Evolutionary conservation across 2,888 invertebrate genomes (phyloP).

Genomic region (Troglohyphantes excavatus): DNA sequence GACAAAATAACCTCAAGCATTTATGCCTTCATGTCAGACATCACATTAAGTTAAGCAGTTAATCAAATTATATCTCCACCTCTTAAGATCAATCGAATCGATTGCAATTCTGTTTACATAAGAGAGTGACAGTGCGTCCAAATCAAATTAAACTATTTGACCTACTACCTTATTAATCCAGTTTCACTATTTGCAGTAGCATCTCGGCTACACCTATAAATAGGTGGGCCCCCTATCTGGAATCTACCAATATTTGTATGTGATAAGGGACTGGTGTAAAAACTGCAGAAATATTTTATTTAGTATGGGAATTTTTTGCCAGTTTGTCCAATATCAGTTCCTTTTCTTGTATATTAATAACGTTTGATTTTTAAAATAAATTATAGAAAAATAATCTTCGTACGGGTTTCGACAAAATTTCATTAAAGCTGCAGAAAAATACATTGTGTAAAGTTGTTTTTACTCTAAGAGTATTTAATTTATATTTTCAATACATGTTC

Average conservation of each 20-base stretch:
- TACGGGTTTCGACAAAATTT: too few species aligned
- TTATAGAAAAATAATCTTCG: too few species aligned
- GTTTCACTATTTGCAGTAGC: neutral
- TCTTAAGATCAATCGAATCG: neutral
- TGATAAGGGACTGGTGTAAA: slow-evolving; percentile 51
- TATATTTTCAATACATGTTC: too few species aligned
- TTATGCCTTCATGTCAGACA: too few species aligned
- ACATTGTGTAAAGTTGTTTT: too few species aligned
- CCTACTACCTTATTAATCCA: slow-evolving; percentile 24
- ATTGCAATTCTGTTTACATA: slow-evolving; percentile 39
- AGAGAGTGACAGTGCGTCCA: slow-evolving; percentile 28
- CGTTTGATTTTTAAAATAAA: too few species aligned
- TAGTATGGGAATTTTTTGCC: too few species aligned
- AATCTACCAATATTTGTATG: neutral
- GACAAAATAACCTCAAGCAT: too few species aligned
- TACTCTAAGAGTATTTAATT: too few species aligned
- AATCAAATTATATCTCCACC: neutral
- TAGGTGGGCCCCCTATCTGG: slow-evolving; percentile 40
- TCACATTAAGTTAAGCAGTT: neutral
- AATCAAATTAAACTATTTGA: slow-evolving; percentile 68
- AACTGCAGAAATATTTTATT: neutral
- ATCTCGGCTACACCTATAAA: slow-evolving; percentile 26
- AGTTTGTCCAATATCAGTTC: too few species aligned
- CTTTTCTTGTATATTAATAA: too few species aligned
- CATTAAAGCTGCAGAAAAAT: too few species aligned